Evolutionary conservation across 1,140 invertebrate genomes (phyloP).

Genomic region (Drosophila prosaltans): DNA sequence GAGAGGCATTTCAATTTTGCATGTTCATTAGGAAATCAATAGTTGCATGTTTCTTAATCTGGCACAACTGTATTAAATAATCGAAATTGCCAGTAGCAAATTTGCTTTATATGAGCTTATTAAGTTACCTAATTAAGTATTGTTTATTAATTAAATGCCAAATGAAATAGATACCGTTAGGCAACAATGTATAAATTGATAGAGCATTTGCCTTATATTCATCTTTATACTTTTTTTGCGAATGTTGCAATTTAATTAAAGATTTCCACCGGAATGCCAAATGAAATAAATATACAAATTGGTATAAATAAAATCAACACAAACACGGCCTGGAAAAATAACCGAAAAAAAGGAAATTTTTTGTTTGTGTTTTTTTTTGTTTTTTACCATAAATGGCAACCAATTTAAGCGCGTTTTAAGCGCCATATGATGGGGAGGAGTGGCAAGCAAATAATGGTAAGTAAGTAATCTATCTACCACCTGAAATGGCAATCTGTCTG

Average conservation of each 20-base stretch:
- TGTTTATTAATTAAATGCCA: too few relatives aligned
- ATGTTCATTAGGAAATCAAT: too few relatives aligned
- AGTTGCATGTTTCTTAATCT: too few relatives aligned
- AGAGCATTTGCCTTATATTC: background rate
- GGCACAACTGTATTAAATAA: too few relatives aligned
- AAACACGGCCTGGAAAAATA: constrained; percentile 4
- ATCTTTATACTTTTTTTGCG: background rate
- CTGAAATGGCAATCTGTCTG: constrained; percentile 69
- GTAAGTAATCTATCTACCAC: constrained; percentile 33
- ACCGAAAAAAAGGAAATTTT: constrained; percentile 16
- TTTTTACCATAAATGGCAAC: constrained; percentile 28
- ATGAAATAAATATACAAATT: constrained; percentile 26
- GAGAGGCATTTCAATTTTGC: too few relatives aligned
- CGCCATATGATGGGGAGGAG: background rate
- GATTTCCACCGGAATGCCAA: constrained; percentile 12
- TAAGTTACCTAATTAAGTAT: too few relatives aligned
- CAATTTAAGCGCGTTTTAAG: constrained; percentile 29
- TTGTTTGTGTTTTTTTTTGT: too few relatives aligned
- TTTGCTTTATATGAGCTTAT: too few relatives aligned
- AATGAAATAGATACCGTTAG: too few relatives aligned
- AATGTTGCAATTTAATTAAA: constrained; percentile 52
- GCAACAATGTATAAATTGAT: background rate
- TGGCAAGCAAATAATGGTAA: constrained; percentile 28
- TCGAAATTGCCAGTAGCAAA: too few relatives aligned
- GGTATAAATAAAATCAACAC: constrained; percentile 39